These are phyloP conservation scores for Myotis pilosus DNA, from an alignment of 2,797 vertebrate genomes.

Conservation along the genomic window DNA sequence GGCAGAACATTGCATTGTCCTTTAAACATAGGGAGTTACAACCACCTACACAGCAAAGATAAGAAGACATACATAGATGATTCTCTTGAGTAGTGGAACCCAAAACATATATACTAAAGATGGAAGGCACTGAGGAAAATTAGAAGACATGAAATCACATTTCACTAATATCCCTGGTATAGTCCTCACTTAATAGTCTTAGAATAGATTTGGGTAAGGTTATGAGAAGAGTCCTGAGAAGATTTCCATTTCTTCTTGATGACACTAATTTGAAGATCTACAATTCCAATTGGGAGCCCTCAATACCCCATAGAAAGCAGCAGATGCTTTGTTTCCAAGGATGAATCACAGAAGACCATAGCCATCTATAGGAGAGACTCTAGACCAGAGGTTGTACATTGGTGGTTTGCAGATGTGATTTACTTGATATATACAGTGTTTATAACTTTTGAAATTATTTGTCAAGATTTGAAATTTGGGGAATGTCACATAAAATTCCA, in stretches of 20 bases:
- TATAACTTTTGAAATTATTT: slow-evolving; percentile 10
- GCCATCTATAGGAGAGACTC: not conserved
- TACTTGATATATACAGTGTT: not conserved
- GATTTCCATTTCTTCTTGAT: not conserved
- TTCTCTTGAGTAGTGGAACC: not conserved
- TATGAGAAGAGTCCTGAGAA: not conserved
- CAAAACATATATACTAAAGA: not conserved
- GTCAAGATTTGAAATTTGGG: not conserved
- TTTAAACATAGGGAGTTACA: not conserved
- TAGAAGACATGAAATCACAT: not conserved
- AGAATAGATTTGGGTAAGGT: not conserved
- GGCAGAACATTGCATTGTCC: not conserved
- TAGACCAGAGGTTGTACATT: not conserved
- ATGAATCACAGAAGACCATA: not conserved
- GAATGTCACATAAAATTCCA: not conserved
- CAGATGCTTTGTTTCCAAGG: not conserved
- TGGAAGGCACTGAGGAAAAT: not conserved
- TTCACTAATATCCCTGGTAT: not conserved
- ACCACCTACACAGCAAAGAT: not conserved
- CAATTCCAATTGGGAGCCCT: not conserved
- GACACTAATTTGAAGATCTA: not conserved
- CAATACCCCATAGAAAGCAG: not conserved
- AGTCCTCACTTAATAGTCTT: not conserved
- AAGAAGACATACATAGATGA: not conserved
- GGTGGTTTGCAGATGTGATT: not conserved